Percentiles rank a stretch among this genome's conserved stretches.
phyloP scores from a whole-genome alignment of 2,113 vertebrate species.

The Phaethon lepturus region DNA sequence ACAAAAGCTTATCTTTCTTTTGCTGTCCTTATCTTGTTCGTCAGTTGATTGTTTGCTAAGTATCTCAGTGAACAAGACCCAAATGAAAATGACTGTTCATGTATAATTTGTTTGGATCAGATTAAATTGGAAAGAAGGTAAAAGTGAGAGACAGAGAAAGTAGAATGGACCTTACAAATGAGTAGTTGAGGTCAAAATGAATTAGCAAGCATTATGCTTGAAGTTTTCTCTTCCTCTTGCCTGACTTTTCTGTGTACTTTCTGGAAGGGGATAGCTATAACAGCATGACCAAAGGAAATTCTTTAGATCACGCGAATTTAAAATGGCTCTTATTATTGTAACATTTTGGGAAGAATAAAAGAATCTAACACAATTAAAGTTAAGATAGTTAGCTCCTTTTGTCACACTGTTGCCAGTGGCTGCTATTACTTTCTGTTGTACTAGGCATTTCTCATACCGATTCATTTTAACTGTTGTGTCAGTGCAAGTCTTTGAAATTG shows the following conservation, averaged over 20 bases:
- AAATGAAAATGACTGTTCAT: constrained; percentile 28
- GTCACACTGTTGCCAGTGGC: background rate
- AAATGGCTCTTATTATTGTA: background rate
- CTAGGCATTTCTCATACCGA: background rate
- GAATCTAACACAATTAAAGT: background rate
- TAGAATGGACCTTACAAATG: background rate
- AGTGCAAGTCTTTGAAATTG: background rate
- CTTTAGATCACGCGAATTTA: background rate
- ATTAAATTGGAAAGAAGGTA: constrained; percentile 62
- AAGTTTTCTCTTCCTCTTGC: background rate
- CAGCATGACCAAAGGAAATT: background rate
- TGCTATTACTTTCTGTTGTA: background rate
- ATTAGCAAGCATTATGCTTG: background rate
- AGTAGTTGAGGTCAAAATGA: constrained; percentile 10
- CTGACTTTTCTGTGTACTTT: background rate
- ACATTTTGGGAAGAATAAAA: background rate
- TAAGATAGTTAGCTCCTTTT: background rate
- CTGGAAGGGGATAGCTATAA: background rate
- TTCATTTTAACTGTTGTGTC: background rate
- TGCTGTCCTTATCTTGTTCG: constrained; percentile 62
- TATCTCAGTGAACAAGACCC: constrained; percentile 50
- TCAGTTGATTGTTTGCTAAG: constrained; percentile 62
- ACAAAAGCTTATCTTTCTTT: constrained; percentile 67
- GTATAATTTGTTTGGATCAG: constrained; percentile 69
- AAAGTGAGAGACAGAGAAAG: constrained; percentile 61